Base-by-base conservation (phyloP, 2,113 vertebrate genomes). In the Lichenostomus cassidix region DNA sequence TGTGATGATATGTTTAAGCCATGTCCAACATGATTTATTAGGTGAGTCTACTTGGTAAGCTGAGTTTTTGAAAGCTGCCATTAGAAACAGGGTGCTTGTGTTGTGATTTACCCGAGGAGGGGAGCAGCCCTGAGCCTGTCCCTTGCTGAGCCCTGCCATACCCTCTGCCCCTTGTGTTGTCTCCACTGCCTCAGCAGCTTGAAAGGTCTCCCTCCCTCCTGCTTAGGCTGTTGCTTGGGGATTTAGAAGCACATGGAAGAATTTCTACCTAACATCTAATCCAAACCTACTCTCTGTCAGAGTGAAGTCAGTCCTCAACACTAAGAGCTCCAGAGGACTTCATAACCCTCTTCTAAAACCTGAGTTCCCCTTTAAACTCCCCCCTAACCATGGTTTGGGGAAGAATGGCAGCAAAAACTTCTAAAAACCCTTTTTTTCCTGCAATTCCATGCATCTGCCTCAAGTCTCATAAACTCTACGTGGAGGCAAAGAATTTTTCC, bases 111-210 rank as follows among this genome's bases (percentile, higher is more conserved):
- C 42, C 11, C 0, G 0, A n/a, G 3, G 41, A 47, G 27, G 20
- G 5, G 23, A 59, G 27, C 23, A 42, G 77, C 59, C 78, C 64
- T 35, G 67, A 22, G 33, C 1, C 1, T 3, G 29, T 31, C 60
- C 50, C 11, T 2, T 0, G 0, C 20, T 4, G 16, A 29, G 46
- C 53, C 1, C 13, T 16, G 37, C 47, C 0, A 0, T 37, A 6
- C 18, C 23, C 22, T 83, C 46, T 20, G 33, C 42, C 14, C 33
- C 64, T 74, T 44, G 1, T 1, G 1, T 41, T 22, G 47, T 16
- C 46, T 18, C 21, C 3, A 0, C 44, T 27, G 37, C 63, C 58
- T 71, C 0, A 0, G 49, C 3, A 50, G 24, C 49, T 80, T 29
- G 44, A 53, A 42, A 53, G 22, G 4, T 42, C 71, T 75, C 67